These are phyloP conservation scores for Callionymus lyra DNA, from an alignment of 2,113 vertebrate species.

Conservation along the genomic window DNA sequence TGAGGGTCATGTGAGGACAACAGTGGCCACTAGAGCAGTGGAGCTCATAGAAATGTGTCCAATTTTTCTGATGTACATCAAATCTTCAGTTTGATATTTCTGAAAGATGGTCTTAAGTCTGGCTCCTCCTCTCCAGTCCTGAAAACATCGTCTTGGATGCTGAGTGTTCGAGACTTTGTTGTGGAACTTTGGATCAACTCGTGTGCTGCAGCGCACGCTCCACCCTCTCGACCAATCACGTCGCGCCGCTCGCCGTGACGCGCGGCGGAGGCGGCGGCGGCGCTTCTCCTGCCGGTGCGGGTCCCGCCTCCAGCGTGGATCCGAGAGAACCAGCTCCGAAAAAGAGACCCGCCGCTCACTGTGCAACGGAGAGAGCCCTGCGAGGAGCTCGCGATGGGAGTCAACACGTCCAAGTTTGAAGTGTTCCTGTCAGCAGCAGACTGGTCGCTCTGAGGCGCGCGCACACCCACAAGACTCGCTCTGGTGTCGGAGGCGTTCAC, in stretches of 20 bases:
- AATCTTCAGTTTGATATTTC: too few species aligned
- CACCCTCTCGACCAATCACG: conserved; percentile 61
- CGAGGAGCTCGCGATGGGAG: conserved; percentile 65
- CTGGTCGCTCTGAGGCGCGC: conserved; percentile 15
- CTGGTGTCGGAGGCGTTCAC: conserved; percentile 51
- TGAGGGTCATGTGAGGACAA: too few species aligned
- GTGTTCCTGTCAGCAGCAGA: conserved; percentile 36
- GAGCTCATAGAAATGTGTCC: too few species aligned
- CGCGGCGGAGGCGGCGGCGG: too few species aligned
- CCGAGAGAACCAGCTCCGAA: conserved; percentile 57
- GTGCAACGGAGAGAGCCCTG: conserved; percentile 45
- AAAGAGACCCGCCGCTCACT: conserved; percentile 60
- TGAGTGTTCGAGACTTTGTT: conserved; percentile 17
- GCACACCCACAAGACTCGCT: conserved; percentile 48
- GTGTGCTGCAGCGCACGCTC: conserved; percentile 32
- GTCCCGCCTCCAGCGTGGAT: conserved; percentile 74
- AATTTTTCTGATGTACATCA: too few species aligned
- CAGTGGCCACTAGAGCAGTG: too few species aligned
- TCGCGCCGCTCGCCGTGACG: conserved; percentile 50
- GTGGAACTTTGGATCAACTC: conserved; percentile 45
- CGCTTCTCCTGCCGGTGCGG: conserved; percentile 46
- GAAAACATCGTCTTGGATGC: conserved; percentile 24
- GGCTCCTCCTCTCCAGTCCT: too few species aligned
- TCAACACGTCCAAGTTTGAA: conserved; percentile 58
- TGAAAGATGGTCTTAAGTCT: too few species aligned